These are phyloP conservation scores for Amphipoea oculea DNA, from an alignment of 2,888 invertebrate species.

Conservation along the genomic window DNA sequence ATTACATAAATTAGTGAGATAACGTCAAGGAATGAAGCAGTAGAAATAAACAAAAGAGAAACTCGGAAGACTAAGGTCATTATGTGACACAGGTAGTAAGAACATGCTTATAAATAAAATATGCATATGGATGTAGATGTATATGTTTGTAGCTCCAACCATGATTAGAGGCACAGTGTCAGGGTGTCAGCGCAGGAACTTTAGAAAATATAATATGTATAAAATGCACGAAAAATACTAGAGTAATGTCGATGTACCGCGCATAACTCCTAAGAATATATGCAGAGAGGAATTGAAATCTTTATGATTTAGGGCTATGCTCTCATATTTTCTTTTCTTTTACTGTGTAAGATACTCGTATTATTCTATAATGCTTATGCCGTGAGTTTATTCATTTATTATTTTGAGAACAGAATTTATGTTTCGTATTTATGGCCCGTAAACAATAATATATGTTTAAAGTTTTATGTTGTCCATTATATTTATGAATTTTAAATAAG, in stretches of 20 bases:
- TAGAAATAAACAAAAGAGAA: constrained; percentile 60
- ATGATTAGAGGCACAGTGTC: constrained; percentile 47
- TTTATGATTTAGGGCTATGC: constrained; percentile 40
- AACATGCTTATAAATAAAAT: constrained; percentile 12
- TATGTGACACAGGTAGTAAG: constrained; percentile 48
- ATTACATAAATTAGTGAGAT: constrained; percentile 66
- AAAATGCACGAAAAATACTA: constrained; percentile 48
- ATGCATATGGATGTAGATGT: constrained; percentile 17
- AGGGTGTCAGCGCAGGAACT: constrained; percentile 15
- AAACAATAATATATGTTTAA: background rate
- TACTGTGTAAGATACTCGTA: constrained; percentile 4
- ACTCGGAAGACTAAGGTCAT: constrained; percentile 55
- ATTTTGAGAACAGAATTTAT: background rate
- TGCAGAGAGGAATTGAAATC: constrained; percentile 45
- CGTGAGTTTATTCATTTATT: background rate
- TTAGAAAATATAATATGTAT: constrained; percentile 29
- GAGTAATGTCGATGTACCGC: constrained; percentile 34
- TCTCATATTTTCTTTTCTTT: constrained; percentile 7
- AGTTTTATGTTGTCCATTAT: background rate
- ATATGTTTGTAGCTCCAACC: constrained; percentile 19
- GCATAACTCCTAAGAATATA: constrained; percentile 46
- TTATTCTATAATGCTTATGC: background rate
- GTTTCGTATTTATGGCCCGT: background rate
- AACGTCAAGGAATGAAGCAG: constrained; percentile 48
- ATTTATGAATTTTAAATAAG: constrained; percentile 5